Evolutionary conservation across 2,113 vertebrate genomes (phyloP).

Genomic region (Reinhardtius hippoglossoides): DNA sequence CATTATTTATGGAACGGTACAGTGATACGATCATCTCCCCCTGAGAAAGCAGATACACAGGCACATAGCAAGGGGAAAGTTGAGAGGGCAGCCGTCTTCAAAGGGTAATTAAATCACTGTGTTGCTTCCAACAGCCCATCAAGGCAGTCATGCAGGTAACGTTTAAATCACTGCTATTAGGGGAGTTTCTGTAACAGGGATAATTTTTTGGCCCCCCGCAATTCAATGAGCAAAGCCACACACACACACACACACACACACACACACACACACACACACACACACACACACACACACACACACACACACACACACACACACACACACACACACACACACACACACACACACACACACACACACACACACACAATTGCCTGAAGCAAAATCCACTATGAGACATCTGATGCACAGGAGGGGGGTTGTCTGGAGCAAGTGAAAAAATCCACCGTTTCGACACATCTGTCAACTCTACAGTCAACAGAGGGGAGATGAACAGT

Average conservation of each 20-base stretch:
- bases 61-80: conserved; percentile 19
- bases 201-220: conserved; percentile 44
- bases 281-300: conserved; percentile 27
- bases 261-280: conserved; percentile 31
- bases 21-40: conserved; percentile 32
- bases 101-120: conserved; percentile 71
- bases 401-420: conserved; percentile 66
- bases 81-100: conserved; percentile 49
- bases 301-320: conserved; percentile 7
- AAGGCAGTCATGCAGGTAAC: conserved; percentile 68
- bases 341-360: conserved; percentile 29
- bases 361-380: conserved; percentile 35
- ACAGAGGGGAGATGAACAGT: conserved; percentile 67
- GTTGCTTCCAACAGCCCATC: conserved; percentile 69
- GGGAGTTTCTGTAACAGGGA: conserved; percentile 54
- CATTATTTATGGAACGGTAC: conserved; percentile 56
- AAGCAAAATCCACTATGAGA: conserved; percentile 69
- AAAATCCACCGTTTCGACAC: conserved; percentile 68
- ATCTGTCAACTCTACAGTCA: conserved; percentile 72
- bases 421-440: conserved; percentile 71
- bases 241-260: conserved; percentile 18
- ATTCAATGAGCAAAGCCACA: conserved; percentile 36
- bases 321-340: conserved; percentile 27
- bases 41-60: conserved; percentile 29
- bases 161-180: conserved; percentile 70